phyloP scores from a whole-genome alignment of 1,140 invertebrate genomes.

The Cardiocondyla obscurior region DNA sequence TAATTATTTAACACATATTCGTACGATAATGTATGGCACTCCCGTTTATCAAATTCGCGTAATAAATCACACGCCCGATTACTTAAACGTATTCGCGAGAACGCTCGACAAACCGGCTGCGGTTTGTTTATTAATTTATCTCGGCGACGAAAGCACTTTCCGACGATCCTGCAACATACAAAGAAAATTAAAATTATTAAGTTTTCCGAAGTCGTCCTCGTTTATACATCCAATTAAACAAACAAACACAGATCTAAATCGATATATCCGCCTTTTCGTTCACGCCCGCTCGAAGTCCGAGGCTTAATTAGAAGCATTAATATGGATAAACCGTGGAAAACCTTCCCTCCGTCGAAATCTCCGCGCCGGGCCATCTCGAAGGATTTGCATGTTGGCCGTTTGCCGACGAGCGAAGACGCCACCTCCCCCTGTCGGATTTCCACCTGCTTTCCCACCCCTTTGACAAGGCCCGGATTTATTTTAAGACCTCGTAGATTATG shows the following conservation, averaged over 20 bases:
- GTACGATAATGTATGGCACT: too few species aligned
- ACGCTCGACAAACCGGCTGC: too few species aligned
- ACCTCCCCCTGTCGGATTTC: slow-evolving; percentile 22
- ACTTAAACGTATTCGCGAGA: too few species aligned
- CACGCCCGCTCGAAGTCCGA: slow-evolving; percentile 14
- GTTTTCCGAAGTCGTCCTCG: background rate
- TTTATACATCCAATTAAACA: slow-evolving; percentile 5
- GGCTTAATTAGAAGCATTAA: slow-evolving; percentile 75
- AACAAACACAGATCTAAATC: background rate
- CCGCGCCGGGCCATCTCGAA: background rate
- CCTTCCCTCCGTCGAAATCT: slow-evolving; percentile 8
- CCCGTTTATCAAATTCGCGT: too few species aligned
- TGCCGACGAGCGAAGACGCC: slow-evolving; percentile 53
- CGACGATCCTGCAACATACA: too few species aligned
- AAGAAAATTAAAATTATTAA: too few species aligned
- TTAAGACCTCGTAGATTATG: slow-evolving; percentile 52
- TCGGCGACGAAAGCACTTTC: too few species aligned
- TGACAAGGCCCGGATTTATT: slow-evolving; percentile 53
- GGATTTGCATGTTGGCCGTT: slow-evolving; percentile 69
- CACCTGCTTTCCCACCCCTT: slow-evolving; percentile 57
- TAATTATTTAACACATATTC: too few species aligned
- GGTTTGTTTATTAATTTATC: too few species aligned
- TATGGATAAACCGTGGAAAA: slow-evolving; percentile 72
- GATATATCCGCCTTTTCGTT: background rate
- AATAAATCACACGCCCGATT: too few species aligned